phyloP scores from a whole-genome alignment of 64 coral and sea anemone species.

The Dendronephthya gigantea region DNA sequence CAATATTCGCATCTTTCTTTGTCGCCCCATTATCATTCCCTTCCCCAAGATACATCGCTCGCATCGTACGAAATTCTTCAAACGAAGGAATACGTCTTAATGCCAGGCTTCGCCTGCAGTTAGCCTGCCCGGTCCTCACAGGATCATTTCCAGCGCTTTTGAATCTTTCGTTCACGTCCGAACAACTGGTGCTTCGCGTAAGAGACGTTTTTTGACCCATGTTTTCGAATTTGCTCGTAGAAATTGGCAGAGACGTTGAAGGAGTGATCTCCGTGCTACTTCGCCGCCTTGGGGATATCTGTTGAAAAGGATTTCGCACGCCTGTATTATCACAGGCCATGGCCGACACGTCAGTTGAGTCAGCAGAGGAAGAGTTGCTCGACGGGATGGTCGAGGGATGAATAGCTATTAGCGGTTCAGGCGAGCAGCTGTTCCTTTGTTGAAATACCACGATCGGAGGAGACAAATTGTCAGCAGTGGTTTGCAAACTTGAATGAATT shows the following conservation, averaged over 20 bases:
- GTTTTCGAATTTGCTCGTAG: neutral
- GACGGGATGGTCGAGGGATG: neutral
- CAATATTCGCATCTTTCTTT: neutral
- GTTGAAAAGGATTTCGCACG: neutral
- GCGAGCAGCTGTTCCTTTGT: neutral
- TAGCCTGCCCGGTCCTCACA: neutral
- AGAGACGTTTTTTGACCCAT: neutral
- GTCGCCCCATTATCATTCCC: neutral
- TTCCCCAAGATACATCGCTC: neutral
- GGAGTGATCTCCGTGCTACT: neutral
- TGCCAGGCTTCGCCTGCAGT: neutral
- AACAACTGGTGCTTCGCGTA: neutral
- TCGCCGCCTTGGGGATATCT: neutral
- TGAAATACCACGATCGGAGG: no score
- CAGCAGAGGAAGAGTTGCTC: neutral
- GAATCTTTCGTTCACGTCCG: neutral
- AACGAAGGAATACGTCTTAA: neutral
- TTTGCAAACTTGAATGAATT: no score
- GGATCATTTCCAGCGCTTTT: neutral
- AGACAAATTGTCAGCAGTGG: no score
- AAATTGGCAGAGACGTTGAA: neutral
- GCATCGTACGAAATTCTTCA: neutral
- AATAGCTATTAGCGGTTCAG: neutral
- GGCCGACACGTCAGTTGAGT: neutral
- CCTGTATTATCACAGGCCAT: neutral